Conservation (phyloP, 1,140 invertebrate species). For the Calephelis virginiensis region DNA sequence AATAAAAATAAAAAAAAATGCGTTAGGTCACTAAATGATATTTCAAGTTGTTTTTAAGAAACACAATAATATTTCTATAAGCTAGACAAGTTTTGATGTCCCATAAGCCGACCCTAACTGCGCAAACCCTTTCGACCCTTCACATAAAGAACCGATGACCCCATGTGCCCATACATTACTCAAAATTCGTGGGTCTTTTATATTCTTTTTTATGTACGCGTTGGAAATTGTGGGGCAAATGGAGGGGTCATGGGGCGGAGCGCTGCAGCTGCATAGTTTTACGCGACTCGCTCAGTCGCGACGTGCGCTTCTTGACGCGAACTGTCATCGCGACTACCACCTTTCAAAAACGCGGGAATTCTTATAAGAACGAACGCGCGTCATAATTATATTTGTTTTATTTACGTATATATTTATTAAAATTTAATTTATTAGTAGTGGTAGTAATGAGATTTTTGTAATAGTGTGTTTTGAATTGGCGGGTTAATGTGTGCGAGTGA, state of each 20-base stretch:
- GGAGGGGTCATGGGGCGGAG: slow-evolving; percentile 66
- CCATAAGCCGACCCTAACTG: slow-evolving; percentile 45
- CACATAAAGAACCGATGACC: slow-evolving; percentile 38
- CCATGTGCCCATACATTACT: slow-evolving; percentile 40
- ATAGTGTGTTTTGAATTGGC: slow-evolving; percentile 62
- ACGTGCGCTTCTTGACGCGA: slow-evolving; percentile 46
- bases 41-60: no score
- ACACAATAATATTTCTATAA: no score
- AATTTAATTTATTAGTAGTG: slow-evolving; percentile 24
- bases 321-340: slow-evolving; percentile 47
- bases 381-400: slow-evolving; percentile 23
- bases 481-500: slow-evolving; percentile 74
- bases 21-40: no score
- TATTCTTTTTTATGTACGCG: slow-evolving; percentile 69
- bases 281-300: slow-evolving; percentile 61
- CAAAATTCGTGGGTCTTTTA: slow-evolving; percentile 49
- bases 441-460: slow-evolving; percentile 23
- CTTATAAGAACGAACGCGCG: slow-evolving; percentile 25
- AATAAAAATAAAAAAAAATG: no score
- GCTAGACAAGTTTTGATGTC: not conserved
- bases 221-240: slow-evolving; percentile 56
- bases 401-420: slow-evolving; percentile 26
- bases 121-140: slow-evolving; percentile 51
- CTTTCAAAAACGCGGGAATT: slow-evolving; percentile 30
- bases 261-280: slow-evolving; percentile 65